Evolutionary conservation across 2,797 vertebrate species (phyloP).

Genomic region (Falco peregrinus): DNA sequence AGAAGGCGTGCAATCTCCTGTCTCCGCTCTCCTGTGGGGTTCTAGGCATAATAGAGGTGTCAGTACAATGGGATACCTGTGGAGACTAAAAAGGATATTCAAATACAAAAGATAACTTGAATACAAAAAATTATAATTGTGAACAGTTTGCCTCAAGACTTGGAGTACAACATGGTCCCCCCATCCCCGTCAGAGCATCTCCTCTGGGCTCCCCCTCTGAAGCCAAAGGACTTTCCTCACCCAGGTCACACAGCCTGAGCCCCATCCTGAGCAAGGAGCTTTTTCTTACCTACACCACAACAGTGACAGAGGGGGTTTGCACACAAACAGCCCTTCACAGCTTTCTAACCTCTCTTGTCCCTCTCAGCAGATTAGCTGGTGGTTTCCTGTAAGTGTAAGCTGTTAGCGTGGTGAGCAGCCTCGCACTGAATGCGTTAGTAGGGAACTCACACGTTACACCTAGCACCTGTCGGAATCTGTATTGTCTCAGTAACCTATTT

Average conservation of each 20-base stretch:
- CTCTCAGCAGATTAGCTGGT: not conserved
- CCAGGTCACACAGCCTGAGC: not conserved
- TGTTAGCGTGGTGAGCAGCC: not conserved
- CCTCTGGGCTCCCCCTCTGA: not conserved
- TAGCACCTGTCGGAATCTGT: not conserved
- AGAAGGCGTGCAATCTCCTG: not conserved
- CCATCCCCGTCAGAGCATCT: not conserved
- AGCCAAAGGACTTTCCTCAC: not conserved
- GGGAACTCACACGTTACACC: not conserved
- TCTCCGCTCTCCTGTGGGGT: not conserved
- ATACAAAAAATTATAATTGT: not conserved
- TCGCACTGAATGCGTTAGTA: not conserved
- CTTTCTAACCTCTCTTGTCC: not conserved
- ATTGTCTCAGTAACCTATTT: not conserved
- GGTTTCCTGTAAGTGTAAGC: not conserved
- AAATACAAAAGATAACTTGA: not conserved
- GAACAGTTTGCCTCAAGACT: not conserved
- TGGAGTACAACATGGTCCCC: rapidly evolving
- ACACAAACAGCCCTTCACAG: not conserved
- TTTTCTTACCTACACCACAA: not conserved
- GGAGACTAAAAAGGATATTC: not conserved
- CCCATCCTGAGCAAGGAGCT: not conserved
- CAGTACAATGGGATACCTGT: not conserved
- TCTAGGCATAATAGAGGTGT: not conserved
- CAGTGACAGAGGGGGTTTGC: not conserved